Conservation (phyloP, 2,888 invertebrate species). For the Lycocerus yunnanus region DNA sequence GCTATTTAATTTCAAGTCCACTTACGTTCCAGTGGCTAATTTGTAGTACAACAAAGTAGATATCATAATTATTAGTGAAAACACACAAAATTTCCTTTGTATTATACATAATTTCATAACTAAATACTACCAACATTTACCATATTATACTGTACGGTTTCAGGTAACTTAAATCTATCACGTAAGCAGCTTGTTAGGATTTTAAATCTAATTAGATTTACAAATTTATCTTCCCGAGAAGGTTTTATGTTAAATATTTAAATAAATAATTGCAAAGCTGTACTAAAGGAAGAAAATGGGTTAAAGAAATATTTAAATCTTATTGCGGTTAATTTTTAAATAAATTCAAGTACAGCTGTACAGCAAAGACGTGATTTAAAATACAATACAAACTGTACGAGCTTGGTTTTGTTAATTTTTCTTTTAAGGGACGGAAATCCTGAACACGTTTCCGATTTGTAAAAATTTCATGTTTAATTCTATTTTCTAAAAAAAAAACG, state of each 20-base stretch:
- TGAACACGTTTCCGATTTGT: constrained; percentile 17
- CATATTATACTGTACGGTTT: not conserved
- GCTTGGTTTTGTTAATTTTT: constrained; percentile 14
- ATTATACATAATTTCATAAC: not conserved
- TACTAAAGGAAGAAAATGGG: not conserved
- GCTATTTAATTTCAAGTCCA: not conserved
- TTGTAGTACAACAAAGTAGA: too few relatives aligned
- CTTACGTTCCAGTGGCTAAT: not conserved
- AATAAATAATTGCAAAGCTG: not conserved
- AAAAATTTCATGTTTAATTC: constrained; percentile 7
- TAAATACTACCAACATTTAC: not conserved
- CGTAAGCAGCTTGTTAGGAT: not conserved
- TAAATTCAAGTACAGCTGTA: constrained; percentile 7
- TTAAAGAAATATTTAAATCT: constrained; percentile 15
- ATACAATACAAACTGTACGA: constrained; percentile 10
- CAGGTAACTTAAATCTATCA: not conserved
- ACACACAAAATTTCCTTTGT: not conserved
- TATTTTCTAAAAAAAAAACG: not conserved
- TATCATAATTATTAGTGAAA: not conserved
- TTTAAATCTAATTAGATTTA: not conserved
- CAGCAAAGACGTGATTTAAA: constrained; percentile 17
- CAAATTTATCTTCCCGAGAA: not conserved
- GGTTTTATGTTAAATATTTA: not conserved
- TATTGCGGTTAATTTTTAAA: constrained; percentile 16
- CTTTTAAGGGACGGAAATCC: constrained; percentile 14